Evolutionary conservation across 1,140 invertebrate species (phyloP), one percentile per base, ranked within the genome.

Genomic region (Brachionus sp.): DNA sequence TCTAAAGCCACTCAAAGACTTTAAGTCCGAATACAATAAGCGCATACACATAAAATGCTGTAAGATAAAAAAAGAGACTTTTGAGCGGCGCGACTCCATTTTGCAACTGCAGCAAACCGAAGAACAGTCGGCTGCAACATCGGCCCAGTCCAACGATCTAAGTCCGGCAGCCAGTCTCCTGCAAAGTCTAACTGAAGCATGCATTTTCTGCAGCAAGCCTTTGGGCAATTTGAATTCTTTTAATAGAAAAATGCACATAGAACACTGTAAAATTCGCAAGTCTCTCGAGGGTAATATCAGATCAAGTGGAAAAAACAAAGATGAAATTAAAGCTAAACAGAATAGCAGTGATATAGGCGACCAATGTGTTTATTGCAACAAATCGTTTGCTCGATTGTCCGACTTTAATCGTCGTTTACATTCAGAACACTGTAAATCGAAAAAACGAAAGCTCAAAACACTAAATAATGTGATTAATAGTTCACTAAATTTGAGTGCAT

Each of bases 41-140:
- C 46, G 77, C 16, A 80, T 80, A 13, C 77, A 80, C 33, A 12
- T 80, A 6, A 80, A 80, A 80, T 80, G 77, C 33, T 80, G 77
- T 23, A 80, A 80, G 57, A 80, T 80, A 12, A 80, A 80, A 44
- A 57, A 66, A 39, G 50, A 62, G 19, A 66, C 62, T 6, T 80
- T 80, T 10, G 70, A 75, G 6, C 70, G 42, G 6, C 70, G 70
- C 12, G 42, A 75, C 33, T 46, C 39, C 5, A 46, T 75, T 5
- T 3, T 46, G 23, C 37, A 75, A 16, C 33, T 75, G 23, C 70
- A 75, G 44, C 70, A 75, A 25, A 25, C 70, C 9, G 66, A 70
- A n/a, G 66, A 37, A 5, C 66, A 35, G 12, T 25, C 10, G 19
- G 19, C 19, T 23, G 19, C 62, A 0, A 64, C 62, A 64, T 64